Percentiles rank a stretch among this genome's conserved stretches.
Conservation (phyloP, 2,797 vertebrate genomes). For the Enteromius unitaeniatus region DNA sequence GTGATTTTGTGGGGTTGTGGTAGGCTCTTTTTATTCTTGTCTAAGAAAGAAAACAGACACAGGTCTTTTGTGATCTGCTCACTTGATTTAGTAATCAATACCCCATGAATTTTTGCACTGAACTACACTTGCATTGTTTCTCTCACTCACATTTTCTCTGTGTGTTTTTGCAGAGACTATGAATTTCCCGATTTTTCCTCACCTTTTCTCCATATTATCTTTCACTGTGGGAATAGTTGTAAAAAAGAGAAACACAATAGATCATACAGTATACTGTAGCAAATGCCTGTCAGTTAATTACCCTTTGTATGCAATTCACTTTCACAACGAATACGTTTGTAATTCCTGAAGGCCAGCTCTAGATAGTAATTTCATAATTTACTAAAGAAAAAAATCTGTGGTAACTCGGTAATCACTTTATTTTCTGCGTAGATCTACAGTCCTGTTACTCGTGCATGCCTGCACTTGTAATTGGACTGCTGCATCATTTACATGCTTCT, state of each 20-base stretch:
- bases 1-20: neutral
- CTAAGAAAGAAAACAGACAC: neutral
- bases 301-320: neutral
- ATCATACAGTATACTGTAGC: neutral
- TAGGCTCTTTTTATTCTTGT: neutral
- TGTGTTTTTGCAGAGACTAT: neutral
- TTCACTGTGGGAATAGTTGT: neutral
- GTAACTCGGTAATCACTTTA: neutral
- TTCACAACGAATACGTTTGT: neutral
- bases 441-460: neutral
- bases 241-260: neutral
- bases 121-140: neutral
- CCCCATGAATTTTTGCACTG: neutral
- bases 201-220: neutral
- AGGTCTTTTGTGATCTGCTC: neutral
- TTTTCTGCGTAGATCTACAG: neutral
- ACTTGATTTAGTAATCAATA: conserved; percentile 1
- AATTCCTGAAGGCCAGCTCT: neutral
- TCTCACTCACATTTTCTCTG: neutral
- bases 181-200: neutral
- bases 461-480: neutral
- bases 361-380: neutral
- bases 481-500: conserved; percentile 4
- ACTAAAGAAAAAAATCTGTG: neutral
- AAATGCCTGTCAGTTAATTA: neutral